These are phyloP conservation scores for Monopis laevigella DNA, from an alignment of 2,888 invertebrate species.

Conservation along the genomic window DNA sequence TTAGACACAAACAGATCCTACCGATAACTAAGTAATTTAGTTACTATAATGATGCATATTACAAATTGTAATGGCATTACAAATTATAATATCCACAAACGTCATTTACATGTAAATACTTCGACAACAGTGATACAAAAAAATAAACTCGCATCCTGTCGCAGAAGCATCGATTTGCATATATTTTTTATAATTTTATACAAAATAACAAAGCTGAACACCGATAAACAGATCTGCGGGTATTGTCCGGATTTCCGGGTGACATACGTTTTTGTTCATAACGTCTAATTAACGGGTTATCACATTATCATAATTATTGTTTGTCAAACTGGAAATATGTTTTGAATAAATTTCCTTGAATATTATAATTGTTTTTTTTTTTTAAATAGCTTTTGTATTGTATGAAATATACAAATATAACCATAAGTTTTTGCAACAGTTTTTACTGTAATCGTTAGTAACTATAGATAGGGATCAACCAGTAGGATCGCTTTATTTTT, in stretches of 20 bases:
- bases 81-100: conserved; percentile 50
- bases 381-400: no score
- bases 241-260: conserved; percentile 57
- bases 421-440: no score
- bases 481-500: no score
- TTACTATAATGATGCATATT: conserved; percentile 33
- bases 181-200: conserved; percentile 51
- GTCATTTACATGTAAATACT: conserved; percentile 62
- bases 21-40: no score
- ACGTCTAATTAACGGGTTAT: conserved; percentile 51
- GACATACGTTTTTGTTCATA: conserved; percentile 48
- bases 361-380: no score
- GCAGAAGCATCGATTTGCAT: conserved; percentile 59
- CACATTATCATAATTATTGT: conserved; percentile 20
- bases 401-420: no score
- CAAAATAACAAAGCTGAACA: conserved; percentile 50
- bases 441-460: no score
- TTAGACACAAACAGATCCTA: no score
- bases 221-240: conserved; percentile 39
- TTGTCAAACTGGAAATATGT: no score
- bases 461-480: no score
- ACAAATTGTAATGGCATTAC: conserved; percentile 53
- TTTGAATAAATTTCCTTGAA: no score
- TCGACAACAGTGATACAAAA: conserved; percentile 49
- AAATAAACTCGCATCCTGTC: conserved; percentile 42